A percentile compares a stretch with the other conserved stretches of the same genome.
Conservation (phyloP, 2,797 vertebrate species). For the Ispidina lecontei region DNA sequence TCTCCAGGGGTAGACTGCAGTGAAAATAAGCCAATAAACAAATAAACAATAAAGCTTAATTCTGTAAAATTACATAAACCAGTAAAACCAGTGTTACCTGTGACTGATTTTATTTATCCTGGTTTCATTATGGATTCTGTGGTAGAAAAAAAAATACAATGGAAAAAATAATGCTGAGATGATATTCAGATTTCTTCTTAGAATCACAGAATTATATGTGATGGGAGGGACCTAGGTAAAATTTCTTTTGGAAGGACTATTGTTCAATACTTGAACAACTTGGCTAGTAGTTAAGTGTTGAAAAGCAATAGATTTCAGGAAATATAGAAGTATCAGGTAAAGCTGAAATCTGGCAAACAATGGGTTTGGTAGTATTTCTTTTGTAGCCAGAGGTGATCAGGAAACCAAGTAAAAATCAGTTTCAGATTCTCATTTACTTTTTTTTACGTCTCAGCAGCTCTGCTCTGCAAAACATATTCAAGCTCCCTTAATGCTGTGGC, state of each 20-base stretch:
- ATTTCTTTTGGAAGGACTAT: background rate
- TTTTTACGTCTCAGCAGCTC: background rate
- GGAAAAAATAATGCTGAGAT: background rate
- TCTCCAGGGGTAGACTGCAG: background rate
- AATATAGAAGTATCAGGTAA: background rate
- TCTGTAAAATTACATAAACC: background rate
- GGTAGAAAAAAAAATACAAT: background rate
- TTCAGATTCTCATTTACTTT: background rate
- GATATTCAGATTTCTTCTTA: background rate
- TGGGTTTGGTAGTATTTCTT: background rate
- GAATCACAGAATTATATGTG: background rate
- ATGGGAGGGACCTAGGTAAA: background rate
- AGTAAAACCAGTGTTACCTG: background rate
- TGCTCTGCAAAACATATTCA: background rate
- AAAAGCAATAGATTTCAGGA: background rate
- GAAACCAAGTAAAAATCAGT: background rate
- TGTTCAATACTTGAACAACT: background rate
- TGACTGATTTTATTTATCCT: background rate
- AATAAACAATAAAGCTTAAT: background rate
- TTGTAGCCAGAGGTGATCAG: background rate
- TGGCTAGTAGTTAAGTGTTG: background rate
- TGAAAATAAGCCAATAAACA: background rate
- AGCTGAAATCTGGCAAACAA: background rate
- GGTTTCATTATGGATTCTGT: background rate
- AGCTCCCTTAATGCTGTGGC: background rate